phyloP scores from a whole-genome alignment of 2,888 invertebrate genomes.

The Caenorhabditis parvicauda region DNA sequence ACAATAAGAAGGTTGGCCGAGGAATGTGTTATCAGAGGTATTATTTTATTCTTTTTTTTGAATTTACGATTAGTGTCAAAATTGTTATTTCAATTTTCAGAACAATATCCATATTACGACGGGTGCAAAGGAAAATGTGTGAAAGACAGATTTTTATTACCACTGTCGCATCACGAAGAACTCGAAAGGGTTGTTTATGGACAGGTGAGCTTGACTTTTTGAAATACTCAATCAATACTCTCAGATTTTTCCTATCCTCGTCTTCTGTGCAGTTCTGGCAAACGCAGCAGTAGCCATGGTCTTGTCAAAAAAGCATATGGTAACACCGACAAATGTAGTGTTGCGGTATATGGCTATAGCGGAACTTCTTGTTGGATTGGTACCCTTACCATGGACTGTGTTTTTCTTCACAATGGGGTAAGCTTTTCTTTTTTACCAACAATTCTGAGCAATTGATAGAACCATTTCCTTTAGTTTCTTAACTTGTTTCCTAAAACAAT shows the following conservation, averaged over 20 bases:
- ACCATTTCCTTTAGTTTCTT: no score
- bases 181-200: conserved; percentile 36
- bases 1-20: conserved; percentile 8
- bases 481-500: no score
- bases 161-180: conserved; percentile 21
- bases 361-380: conserved; percentile 86
- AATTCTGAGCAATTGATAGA: no score
- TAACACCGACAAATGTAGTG: conserved; percentile 60
- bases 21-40: conserved; percentile 7
- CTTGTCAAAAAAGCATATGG: conserved; percentile 83
- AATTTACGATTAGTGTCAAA: no score
- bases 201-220: conserved; percentile 12
- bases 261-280: conserved; percentile 82
- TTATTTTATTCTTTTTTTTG: no score
- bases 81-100: conserved; percentile 1
- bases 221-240: conserved; percentile 2
- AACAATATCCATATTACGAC: conserved; percentile 19
- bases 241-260: conserved; percentile 71
- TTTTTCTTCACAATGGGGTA: conserved; percentile 58
- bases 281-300: conserved; percentile 88
- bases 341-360: conserved; percentile 83
- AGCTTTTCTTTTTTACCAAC: neutral
- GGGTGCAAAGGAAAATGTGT: conserved; percentile 26
- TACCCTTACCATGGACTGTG: conserved; percentile 85
- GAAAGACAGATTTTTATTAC: conserved; percentile 11